Evolutionary conservation across 1,140 invertebrate genomes (phyloP).

Genomic region (Pemphigus obesinymphae): DNA sequence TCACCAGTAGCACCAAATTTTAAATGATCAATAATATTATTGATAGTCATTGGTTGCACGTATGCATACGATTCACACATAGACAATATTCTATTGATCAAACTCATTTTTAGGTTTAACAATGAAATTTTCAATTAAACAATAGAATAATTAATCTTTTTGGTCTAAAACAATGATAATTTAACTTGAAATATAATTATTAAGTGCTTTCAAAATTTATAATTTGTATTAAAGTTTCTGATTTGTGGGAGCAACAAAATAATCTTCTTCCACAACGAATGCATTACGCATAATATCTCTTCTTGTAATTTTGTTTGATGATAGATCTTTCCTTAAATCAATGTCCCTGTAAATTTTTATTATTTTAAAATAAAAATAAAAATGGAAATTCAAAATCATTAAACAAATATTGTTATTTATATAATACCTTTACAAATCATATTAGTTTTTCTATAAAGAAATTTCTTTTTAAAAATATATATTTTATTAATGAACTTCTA

Average conservation of each 20-base stretch:
- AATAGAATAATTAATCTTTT: not conserved
- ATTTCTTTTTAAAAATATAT: too few species aligned
- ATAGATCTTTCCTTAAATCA: conserved; percentile 64
- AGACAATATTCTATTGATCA: conserved; percentile 49
- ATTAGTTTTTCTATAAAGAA: too few species aligned
- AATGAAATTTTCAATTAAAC: not conserved
- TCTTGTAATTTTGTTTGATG: conserved; percentile 63
- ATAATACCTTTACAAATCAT: not conserved
- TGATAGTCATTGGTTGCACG: conserved; percentile 47
- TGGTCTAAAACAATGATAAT: not conserved
- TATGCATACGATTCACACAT: conserved; percentile 51
- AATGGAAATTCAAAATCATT: not conserved
- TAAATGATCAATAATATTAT: conserved; percentile 47
- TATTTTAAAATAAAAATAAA: not conserved
- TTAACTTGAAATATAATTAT: not conserved
- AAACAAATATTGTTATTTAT: not conserved
- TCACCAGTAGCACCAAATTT: conserved; percentile 55
- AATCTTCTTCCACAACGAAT: conserved; percentile 70
- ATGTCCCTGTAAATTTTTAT: conserved; percentile 56
- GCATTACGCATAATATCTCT: conserved; percentile 70
- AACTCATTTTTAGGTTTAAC: conserved; percentile 24
- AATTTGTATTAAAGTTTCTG: conserved; percentile 58
- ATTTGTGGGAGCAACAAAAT: conserved; percentile 75
- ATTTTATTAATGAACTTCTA: not conserved
- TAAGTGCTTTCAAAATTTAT: not conserved